Percentiles rank a stretch among this genome's conserved stretches.
Conservation (phyloP, 2,797 vertebrate genomes). For the Nasua narica region DNA sequence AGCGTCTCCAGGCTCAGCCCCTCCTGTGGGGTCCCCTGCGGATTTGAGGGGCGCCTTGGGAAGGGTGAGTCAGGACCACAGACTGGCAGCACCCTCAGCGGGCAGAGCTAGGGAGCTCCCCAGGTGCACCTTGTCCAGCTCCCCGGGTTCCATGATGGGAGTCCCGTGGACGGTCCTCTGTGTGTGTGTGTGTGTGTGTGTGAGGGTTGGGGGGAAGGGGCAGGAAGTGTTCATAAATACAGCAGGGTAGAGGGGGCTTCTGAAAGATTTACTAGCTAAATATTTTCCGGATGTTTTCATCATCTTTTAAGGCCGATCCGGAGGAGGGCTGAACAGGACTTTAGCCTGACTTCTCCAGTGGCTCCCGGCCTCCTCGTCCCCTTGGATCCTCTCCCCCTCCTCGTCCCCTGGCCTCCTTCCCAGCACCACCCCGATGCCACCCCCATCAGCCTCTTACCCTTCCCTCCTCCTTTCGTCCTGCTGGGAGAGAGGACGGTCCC, state of each 20-base stretch:
- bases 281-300: slow-evolving; percentile 68
- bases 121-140: fast-evolving
- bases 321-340: not conserved
- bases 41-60: not conserved
- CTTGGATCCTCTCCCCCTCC: not conserved
- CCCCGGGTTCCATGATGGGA: not conserved
- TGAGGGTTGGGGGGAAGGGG: not conserved
- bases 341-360: not conserved
- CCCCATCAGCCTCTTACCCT: not conserved
- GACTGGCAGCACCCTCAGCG: fast-evolving
- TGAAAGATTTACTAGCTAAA: slow-evolving; percentile 39
- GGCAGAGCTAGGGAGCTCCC: not conserved
- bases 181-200: not conserved
- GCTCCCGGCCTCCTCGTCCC: not conserved
- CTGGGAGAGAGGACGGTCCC: not conserved
- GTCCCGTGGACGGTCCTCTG: fast-evolving
- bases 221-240: slow-evolving; percentile 38
- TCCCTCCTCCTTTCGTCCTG: not conserved
- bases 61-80: not conserved
- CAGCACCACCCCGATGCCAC: not conserved
- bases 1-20: not conserved
- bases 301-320: slow-evolving; percentile 14
- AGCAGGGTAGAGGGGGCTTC: not conserved
- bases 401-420: not conserved
- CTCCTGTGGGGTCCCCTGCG: not conserved